Evolutionary conservation across 2,888 invertebrate genomes (phyloP).

Genomic region (Cheilosia scutellata): DNA sequence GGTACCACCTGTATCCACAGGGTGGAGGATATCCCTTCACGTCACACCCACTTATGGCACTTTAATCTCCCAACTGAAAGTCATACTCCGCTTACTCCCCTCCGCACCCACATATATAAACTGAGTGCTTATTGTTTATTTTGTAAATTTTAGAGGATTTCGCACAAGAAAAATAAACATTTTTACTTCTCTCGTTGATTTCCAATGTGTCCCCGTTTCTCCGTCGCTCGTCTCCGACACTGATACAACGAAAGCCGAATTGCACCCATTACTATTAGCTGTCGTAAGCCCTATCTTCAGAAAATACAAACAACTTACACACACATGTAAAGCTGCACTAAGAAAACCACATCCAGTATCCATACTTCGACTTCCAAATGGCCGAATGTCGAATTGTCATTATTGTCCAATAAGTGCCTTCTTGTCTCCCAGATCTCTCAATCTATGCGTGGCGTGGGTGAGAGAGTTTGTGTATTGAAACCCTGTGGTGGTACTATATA

Average conservation of each 20-base stretch:
- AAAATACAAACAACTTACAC: conserved; percentile 48
- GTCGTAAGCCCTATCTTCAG: conserved; percentile 54
- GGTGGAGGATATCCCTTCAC: conserved; percentile 16
- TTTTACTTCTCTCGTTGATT: conserved; percentile 20
- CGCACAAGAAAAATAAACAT: conserved; percentile 52
- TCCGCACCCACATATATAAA: neutral
- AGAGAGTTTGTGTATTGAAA: neutral
- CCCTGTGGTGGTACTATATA: neutral
- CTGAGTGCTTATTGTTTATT: conserved; percentile 61
- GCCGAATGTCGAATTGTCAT: conserved; percentile 64
- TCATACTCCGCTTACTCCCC: neutral
- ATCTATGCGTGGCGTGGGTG: conserved; percentile 8
- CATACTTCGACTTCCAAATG: conserved; percentile 17
- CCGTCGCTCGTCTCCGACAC: conserved; percentile 17
- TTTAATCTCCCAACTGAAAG: conserved; percentile 15
- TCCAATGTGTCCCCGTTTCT: neutral
- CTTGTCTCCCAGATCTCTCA: conserved; percentile 6
- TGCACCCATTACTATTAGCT: conserved; percentile 68
- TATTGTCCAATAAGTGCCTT: conserved; percentile 59
- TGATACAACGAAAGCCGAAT: conserved; percentile 42
- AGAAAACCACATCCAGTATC: conserved; percentile 14
- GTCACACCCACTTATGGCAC: conserved; percentile 41
- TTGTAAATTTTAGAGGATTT: conserved; percentile 56
- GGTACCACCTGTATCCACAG: conserved; percentile 46
- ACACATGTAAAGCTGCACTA: neutral